A percentile compares a stretch with the other conserved stretches of the same genome.
Conservation (phyloP, 2,888 invertebrate species). For the Smittia sp. region DNA sequence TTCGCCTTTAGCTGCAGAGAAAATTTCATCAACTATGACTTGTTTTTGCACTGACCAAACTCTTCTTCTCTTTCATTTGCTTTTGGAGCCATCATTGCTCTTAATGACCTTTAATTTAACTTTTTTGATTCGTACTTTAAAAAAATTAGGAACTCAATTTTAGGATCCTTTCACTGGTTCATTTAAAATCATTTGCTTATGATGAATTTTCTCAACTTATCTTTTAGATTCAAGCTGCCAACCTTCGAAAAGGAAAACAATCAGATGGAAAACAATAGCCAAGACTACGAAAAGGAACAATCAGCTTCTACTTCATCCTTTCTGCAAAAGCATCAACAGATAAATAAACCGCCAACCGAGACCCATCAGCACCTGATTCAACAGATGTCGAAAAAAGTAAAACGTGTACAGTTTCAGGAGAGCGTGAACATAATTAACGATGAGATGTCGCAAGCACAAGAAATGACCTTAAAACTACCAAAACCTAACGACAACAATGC, state of each 20-base stretch:
- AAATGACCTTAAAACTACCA: slow-evolving; percentile 47
- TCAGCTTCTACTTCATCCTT: slow-evolving; percentile 26
- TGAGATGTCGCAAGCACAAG: slow-evolving; percentile 25
- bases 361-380: slow-evolving; percentile 14
- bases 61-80: no score
- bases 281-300: slow-evolving; percentile 28
- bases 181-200: not conserved
- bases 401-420: slow-evolving; percentile 52
- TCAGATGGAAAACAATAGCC: slow-evolving; percentile 30
- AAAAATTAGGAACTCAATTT: no score
- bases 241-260: slow-evolving; percentile 32
- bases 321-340: slow-evolving; percentile 28
- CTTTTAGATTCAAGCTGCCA: slow-evolving; percentile 32
- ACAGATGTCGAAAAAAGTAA: slow-evolving; percentile 47
- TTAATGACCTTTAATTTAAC: no score
- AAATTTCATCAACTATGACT: no score
- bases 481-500: slow-evolving; percentile 47
- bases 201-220: not conserved
- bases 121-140: no score
- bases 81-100: no score
- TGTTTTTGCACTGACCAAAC: no score
- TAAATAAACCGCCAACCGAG: slow-evolving; percentile 33
- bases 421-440: slow-evolving; percentile 46
- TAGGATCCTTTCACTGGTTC: no score
- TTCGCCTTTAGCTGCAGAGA: not conserved